These are phyloP conservation scores for Drosophila kohkoa DNA, from an alignment of 1,140 invertebrate species.

Conservation along the genomic window DNA sequence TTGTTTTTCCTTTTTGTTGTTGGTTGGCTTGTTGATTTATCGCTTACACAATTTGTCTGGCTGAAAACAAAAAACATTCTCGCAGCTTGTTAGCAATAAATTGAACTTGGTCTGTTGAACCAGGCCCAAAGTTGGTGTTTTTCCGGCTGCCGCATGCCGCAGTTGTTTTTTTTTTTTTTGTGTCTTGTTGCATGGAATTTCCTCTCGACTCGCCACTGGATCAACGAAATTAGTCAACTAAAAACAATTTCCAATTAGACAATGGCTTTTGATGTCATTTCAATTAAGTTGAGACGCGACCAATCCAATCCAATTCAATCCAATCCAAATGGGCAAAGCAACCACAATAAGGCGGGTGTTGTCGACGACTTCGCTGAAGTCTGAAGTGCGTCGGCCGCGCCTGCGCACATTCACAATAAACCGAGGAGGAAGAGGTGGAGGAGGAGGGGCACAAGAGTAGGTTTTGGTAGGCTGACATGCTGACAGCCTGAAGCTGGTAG, in stretches of 20 bases:
- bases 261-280: slow-evolving; percentile 53
- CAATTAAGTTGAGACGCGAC: slow-evolving; percentile 54
- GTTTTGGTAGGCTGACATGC: slow-evolving; percentile 5
- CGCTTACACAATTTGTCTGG: too few relatives aligned
- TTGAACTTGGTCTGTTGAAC: background rate
- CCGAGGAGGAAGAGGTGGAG: background rate
- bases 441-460: background rate
- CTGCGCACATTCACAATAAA: slow-evolving; percentile 45
- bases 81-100: background rate
- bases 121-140: background rate
- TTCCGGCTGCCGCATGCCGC: slow-evolving; percentile 57
- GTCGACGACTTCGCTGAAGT: background rate
- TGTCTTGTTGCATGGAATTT: slow-evolving; percentile 17
- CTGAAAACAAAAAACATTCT: too few relatives aligned
- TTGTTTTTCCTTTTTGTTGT: too few relatives aligned
- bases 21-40: too few relatives aligned
- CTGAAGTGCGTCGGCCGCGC: slow-evolving; percentile 40
- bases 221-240: slow-evolving; percentile 31
- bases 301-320: slow-evolving; percentile 40
- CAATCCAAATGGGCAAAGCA: slow-evolving; percentile 47
- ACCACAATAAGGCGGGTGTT: slow-evolving; percentile 28
- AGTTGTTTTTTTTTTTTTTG: too few relatives aligned
- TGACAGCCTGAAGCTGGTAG: too few relatives aligned
- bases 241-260: slow-evolving; percentile 72
- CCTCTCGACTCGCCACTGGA: slow-evolving; percentile 21